These are phyloP conservation scores for Drosophila cardini DNA, from an alignment of 1,140 invertebrate genomes.

Conservation along the genomic window DNA sequence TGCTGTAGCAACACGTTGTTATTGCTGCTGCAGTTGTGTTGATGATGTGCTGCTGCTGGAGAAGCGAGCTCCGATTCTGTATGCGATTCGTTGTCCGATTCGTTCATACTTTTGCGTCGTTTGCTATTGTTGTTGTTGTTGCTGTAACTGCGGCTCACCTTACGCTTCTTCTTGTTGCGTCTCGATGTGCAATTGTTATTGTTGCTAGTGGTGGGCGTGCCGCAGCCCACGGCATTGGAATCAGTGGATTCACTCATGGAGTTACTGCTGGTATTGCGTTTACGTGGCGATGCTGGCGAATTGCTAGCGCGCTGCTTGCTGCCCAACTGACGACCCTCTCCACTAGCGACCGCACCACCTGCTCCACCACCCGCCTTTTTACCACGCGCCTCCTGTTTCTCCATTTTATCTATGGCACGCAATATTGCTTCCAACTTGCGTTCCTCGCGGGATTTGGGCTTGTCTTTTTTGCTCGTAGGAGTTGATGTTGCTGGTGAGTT, in stretches of 20 bases:
- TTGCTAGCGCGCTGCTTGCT: slow-evolving; percentile 72
- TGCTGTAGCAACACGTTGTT: slow-evolving; percentile 20
- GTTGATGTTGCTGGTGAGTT: slow-evolving; percentile 43
- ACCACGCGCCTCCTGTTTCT: slow-evolving; percentile 90
- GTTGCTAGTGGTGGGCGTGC: slow-evolving; percentile 40
- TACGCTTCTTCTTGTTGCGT: slow-evolving; percentile 78
- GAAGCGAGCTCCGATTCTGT: slow-evolving; percentile 88
- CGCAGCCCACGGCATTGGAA: slow-evolving; percentile 20
- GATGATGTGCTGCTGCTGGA: slow-evolving; percentile 84
- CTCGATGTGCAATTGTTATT: slow-evolving; percentile 30
- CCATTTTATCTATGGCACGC: slow-evolving; percentile 95
- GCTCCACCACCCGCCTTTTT: slow-evolving; percentile 88
- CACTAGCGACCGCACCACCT: slow-evolving; percentile 12
- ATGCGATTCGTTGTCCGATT: slow-evolving; percentile 88
- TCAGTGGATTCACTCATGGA: slow-evolving; percentile 58
- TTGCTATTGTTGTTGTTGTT: slow-evolving; percentile 65
- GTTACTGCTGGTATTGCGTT: slow-evolving; percentile 55
- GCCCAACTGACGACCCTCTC: slow-evolving; percentile 34
- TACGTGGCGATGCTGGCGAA: slow-evolving; percentile 72
- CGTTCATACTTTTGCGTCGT: slow-evolving; percentile 86
- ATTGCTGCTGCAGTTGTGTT: slow-evolving; percentile 76
- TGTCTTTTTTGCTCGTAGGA: slow-evolving; percentile 63
- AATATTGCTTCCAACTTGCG: slow-evolving; percentile 98
- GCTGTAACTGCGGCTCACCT: slow-evolving; percentile 70
- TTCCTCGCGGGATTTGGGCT: slow-evolving; percentile 92